Conservation (phyloP, 92 coral and sea anemone species). For the Paragorgia papillata region DNA sequence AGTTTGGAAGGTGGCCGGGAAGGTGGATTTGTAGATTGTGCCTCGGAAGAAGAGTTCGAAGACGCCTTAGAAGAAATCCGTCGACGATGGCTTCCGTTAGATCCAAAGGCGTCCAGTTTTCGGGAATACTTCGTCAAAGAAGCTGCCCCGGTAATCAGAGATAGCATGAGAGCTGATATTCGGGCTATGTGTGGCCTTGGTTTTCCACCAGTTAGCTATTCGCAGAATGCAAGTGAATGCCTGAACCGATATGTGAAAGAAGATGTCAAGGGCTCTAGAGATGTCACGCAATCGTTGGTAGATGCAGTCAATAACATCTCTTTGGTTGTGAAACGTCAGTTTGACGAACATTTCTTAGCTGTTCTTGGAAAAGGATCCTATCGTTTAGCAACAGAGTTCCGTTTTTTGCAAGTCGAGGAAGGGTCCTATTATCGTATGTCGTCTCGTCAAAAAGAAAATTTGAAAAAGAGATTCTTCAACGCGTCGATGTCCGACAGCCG, state of each 20-base stretch:
- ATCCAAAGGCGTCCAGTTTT: neutral
- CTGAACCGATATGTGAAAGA: conserved; percentile 31
- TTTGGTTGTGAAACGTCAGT: neutral
- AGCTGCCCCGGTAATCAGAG: neutral
- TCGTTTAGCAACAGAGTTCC: conserved; percentile 10
- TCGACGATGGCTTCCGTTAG: neutral
- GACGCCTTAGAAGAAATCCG: neutral
- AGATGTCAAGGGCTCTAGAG: conserved; percentile 7
- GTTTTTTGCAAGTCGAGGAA: conserved; percentile 16
- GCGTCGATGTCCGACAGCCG: conserved; percentile 13
- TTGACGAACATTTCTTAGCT: conserved; percentile 26
- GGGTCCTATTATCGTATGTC: neutral
- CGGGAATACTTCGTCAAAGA: conserved; percentile 5
- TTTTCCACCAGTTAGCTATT: conserved; percentile 18
- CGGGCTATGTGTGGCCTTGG: conserved; percentile 40
- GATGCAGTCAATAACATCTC: neutral
- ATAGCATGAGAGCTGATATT: conserved; percentile 19
- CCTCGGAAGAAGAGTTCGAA: neutral
- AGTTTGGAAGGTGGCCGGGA: neutral
- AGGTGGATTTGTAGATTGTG: conserved; percentile 31
- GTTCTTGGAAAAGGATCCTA: conserved; percentile 18
- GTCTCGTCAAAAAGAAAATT: neutral
- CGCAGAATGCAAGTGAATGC: conserved; percentile 42
- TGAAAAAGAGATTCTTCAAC: conserved; percentile 11
- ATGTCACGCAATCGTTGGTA: conserved; percentile 11